Base-by-base conservation (phyloP, 1,140 invertebrate species). In the Drosophila serrata region DNA sequence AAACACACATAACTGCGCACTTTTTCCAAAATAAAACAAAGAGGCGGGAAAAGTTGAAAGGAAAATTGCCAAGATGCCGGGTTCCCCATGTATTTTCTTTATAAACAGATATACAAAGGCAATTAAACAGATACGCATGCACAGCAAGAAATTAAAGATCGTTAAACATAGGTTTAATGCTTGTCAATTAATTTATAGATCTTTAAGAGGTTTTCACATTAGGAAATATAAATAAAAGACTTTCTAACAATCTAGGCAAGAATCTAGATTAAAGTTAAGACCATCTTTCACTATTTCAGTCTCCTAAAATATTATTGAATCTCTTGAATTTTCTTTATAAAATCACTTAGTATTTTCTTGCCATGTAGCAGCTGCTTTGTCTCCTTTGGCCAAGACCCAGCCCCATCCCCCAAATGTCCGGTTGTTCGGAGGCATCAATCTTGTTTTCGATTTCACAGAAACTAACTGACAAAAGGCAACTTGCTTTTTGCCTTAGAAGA, bases 371-470 rank as follows among this genome's bases (percentile, higher is more conserved):
- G 82, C 84, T 88, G 82, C 70, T 59, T 68, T 78, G 63, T 63
- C 79, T 79, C 79, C 70, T 64, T 60, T 70, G 58, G 56, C 53
- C 64, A 35, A 42, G 40, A 13, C 22, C 51, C 40, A 22, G 8
- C 51, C 56, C 27, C 45, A 0, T n/a, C n/a, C 37, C 6, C 43
- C 53, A 42, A 51, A 37, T 40, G 69, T 75, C 78, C 69, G 69
- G 77, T 56, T 75, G 59, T 6, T 17, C 27, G 24, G 31, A 43
- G 45, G 67, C 73, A 90, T 88, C 85, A 88, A 88, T 90, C 85
- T 84, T 78, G 84, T 88, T 88, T 88, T 88, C 84, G 84, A 84
- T 88, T 88, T 88, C 84, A 84, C 79, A 84, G 67, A 69, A 81
- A 77, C 51, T 72, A 72, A 76, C 81, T 81, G 82, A 43, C 31